Evolutionary conservation across 2,888 invertebrate species (phyloP), one percentile per base, ranked within the genome.

Genomic region (Lordiphosa fenestrarum): DNA sequence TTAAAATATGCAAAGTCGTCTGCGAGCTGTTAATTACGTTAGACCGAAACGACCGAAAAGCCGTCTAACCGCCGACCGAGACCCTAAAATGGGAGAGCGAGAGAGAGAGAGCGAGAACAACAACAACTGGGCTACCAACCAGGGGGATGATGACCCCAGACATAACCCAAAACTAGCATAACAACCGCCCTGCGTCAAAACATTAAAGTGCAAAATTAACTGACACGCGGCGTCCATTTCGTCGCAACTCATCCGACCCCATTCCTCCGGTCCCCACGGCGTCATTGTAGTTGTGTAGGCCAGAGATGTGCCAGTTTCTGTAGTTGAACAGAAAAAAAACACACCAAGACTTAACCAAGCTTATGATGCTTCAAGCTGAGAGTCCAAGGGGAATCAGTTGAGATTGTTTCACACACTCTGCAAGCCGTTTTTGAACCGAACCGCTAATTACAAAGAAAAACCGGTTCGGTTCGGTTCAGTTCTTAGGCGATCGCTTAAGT

Each of bases 181-280:
- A 72, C 71, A 72, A 70, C 53, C 67, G 74, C 58, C 61, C 67
- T 70, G 74, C 71, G 74, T 71, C 74, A 71, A 63, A 72, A 64
- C 71, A 73, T 72, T 72, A 72, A 72, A 72, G 74, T 67, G 74
- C 70, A 70, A 64, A 73, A 70, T 72, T 67, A 73, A 72, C 71
- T 59, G 74, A 70, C 71, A 70, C 63, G 67, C 74, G 67, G 74
- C 71, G 63, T 61, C 55, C 60, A 73, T 70, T 73, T 67, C 49
- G 47, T 57, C 57, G 53, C 65, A 48, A 47, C 53, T 49, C 59
- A 6, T 49, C 38, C 46, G 50, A 13, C 53, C 23, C 37, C 35
- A 15, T 15, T 6, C 7, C 4, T 7, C 30, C 30, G 25, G 7
- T 33, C 3, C 19, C 5, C 36, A 1, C 23, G 19, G 19, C 19